phyloP scores from a whole-genome alignment of 2,113 vertebrate species.

The Eulemur macaco region DNA sequence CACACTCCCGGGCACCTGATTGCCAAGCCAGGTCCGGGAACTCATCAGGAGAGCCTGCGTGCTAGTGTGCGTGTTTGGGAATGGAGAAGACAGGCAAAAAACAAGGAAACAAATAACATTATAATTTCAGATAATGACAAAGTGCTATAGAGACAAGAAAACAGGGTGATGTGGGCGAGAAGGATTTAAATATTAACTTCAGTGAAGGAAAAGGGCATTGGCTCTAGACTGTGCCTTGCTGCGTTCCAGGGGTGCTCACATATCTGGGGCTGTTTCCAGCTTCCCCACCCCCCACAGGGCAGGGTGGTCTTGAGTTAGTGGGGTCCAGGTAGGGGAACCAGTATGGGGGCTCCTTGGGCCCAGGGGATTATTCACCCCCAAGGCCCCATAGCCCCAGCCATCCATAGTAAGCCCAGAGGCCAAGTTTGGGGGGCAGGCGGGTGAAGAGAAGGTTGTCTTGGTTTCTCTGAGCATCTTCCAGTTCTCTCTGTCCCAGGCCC shows the following conservation, averaged over 20 bases:
- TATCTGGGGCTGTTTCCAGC: not conserved
- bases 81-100: not conserved
- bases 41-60: fast-evolving
- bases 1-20: not conserved
- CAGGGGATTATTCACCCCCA: not conserved
- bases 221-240: not conserved
- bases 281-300: not conserved
- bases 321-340: not conserved
- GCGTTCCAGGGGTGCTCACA: not conserved
- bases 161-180: not conserved
- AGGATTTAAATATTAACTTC: not conserved
- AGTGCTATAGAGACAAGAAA: not conserved
- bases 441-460: not conserved
- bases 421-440: not conserved
- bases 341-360: not conserved
- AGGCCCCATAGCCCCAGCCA: too few relatives aligned
- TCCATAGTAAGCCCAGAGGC: not conserved
- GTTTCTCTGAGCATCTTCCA: not conserved
- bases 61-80: not conserved
- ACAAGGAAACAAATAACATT: not conserved
- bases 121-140: not conserved
- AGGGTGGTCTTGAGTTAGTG: not conserved
- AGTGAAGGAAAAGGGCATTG: not conserved
- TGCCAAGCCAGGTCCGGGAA: not conserved
- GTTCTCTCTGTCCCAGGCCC: not conserved